These are phyloP conservation scores for Lasioglossum figueresi DNA, from an alignment of 2,888 invertebrate genomes.

Conservation along the genomic window DNA sequence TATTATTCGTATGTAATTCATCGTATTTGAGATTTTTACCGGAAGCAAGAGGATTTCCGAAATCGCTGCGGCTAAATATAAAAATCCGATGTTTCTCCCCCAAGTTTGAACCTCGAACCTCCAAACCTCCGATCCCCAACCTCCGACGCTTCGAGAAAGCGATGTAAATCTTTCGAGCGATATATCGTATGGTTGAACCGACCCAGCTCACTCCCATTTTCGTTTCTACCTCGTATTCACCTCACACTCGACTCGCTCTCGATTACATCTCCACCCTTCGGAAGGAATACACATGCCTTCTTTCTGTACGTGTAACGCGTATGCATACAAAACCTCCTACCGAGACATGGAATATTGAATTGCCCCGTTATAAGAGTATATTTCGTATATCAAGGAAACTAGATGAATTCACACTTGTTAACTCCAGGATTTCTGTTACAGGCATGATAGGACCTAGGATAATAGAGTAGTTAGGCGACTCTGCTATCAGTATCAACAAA, in stretches of 20 bases:
- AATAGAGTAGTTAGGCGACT: background rate
- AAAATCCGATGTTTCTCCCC: slow-evolving; percentile 73
- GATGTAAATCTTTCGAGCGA: slow-evolving; percentile 81
- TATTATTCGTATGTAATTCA: background rate
- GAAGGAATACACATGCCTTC: slow-evolving; percentile 48
- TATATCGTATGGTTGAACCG: slow-evolving; percentile 77
- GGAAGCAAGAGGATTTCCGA: background rate
- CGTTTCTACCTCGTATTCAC: slow-evolving; percentile 5
- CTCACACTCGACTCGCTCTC: slow-evolving; percentile 35
- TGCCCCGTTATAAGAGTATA: background rate
- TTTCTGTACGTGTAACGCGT: slow-evolving; percentile 57
- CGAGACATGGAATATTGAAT: background rate
- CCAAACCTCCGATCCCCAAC: background rate
- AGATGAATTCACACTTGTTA: background rate
- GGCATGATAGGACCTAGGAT: background rate
- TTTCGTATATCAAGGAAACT: background rate
- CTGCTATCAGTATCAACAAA: background rate
- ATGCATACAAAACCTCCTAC: background rate
- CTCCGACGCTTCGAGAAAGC: slow-evolving; percentile 71
- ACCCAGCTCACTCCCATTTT: slow-evolving; percentile 63
- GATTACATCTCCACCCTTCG: slow-evolving; percentile 71
- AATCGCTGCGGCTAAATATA: slow-evolving; percentile 55
- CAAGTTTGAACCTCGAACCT: slow-evolving; percentile 6
- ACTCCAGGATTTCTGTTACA: too few relatives aligned
- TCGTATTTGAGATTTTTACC: background rate